Percentiles rank a stretch among this genome's conserved stretches.
Evolutionary conservation across 2,113 vertebrate species (phyloP).

Genomic region (Callospermophilus lateralis): DNA sequence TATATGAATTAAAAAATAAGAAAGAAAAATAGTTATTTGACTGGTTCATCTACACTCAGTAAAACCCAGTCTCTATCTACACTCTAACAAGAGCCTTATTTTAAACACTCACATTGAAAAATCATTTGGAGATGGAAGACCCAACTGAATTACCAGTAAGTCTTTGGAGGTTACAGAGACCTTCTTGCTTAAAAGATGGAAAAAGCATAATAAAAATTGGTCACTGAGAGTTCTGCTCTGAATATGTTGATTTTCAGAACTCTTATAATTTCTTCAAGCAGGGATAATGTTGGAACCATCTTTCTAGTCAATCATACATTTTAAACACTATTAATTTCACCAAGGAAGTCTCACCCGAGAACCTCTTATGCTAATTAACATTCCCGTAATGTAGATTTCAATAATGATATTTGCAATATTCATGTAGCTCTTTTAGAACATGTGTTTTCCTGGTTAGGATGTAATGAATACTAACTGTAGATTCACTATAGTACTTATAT

Average conservation of each 20-base stretch:
- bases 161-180: not conserved
- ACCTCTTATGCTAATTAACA: not conserved
- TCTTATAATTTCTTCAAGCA: not conserved
- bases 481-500: not conserved
- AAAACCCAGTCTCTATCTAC: not conserved
- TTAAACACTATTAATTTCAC: conserved; percentile 2
- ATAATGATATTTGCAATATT: not conserved
- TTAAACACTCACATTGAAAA: not conserved
- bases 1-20: not conserved
- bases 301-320: not conserved
- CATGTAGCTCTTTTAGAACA: not conserved
- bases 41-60: not conserved
- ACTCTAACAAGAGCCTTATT: not conserved
- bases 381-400: not conserved
- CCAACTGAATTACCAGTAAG: not conserved
- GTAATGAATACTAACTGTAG: not conserved
- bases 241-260: not conserved
- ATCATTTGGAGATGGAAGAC: not conserved
- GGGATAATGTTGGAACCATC: not conserved
- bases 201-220: not conserved
- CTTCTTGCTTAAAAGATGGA: not conserved
- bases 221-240: not conserved
- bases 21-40: not conserved
- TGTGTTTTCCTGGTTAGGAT: not conserved
- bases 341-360: not conserved